These are phyloP conservation scores for Naja naja DNA, from an alignment of 2,113 vertebrate genomes.

Conservation along the genomic window DNA sequence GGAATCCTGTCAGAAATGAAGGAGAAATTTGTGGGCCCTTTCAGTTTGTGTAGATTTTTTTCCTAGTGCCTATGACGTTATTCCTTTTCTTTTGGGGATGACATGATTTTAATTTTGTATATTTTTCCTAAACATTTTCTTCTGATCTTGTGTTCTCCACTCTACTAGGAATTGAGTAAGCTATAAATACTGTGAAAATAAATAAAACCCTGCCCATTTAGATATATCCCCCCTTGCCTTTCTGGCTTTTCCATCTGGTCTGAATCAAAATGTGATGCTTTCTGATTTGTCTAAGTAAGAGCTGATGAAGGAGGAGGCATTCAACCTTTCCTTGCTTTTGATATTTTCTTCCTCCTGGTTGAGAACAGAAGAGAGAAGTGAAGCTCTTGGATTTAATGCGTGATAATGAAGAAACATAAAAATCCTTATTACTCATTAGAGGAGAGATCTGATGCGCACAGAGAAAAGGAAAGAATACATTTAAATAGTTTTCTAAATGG, in stretches of 20 bases:
- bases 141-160: neutral
- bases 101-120: neutral
- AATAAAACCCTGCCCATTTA: neutral
- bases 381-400: conserved; percentile 1
- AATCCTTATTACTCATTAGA: conserved; percentile 5
- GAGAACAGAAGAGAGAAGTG: neutral
- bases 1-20: neutral
- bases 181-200: neutral
- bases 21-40: neutral
- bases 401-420: conserved; percentile 5
- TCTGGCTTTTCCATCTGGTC: neutral
- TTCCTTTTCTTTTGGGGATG: neutral
- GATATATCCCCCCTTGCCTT: neutral
- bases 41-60: neutral
- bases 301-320: neutral
- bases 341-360: neutral
- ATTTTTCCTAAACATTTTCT: neutral
- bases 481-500: conserved; percentile 5
- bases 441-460: neutral
- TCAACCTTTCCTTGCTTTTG: neutral
- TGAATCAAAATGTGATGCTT: neutral
- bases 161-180: neutral
- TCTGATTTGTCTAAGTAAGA: neutral
- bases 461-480: neutral
- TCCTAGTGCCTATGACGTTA: neutral